Base-by-base conservation (phyloP, 2,797 vertebrate genomes). In the Leptodactylus fallax region DNA sequence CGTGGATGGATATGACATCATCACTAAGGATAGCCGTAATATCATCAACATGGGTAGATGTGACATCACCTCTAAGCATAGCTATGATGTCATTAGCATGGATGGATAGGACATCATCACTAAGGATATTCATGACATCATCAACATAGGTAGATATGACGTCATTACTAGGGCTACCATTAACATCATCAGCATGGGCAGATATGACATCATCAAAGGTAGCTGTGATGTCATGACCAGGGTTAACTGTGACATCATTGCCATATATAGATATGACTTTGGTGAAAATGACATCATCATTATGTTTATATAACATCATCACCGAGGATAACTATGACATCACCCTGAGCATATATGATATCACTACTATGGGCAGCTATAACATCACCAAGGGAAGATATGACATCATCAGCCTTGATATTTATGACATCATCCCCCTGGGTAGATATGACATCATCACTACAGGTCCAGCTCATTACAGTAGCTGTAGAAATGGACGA, bases 361-460 rank as follows among this genome's bases (percentile, higher is more conserved):
- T 74, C 45, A 47, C 5, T 36, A 74, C 45, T 21, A 74, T 21
- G 71, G 71, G 71, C 21, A 47, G 71, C 7, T 74, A 49, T 21
- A 13, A 21, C 45, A 74, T 71, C 27, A 74, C 10, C 10, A 21
- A 3, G 19, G 19, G 2, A 6, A 74, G 3, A 21, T 74, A 72
- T 60, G 78, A 58, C 25, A 60, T 80, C 55, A 61, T 36, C 36
- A 36, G 36, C 36, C 36, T 36, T 36, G 36, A 36, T 36, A 36
- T 1, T 2, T 4, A 36, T 36, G 36, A 36, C 36, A 36, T 36
- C 36, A 36, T 36, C 36, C 27, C 27, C 27, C n/a, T 79, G 77
- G 77, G 47, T 21, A 27, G 25, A 79, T 80, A 80, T 80, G 78
- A 80, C 78, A 60, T 58, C 23, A 60, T 81, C 79, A 81, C 79